Conservation (phyloP, 2,888 invertebrate genomes). For the Ctenicera cuprea region DNA sequence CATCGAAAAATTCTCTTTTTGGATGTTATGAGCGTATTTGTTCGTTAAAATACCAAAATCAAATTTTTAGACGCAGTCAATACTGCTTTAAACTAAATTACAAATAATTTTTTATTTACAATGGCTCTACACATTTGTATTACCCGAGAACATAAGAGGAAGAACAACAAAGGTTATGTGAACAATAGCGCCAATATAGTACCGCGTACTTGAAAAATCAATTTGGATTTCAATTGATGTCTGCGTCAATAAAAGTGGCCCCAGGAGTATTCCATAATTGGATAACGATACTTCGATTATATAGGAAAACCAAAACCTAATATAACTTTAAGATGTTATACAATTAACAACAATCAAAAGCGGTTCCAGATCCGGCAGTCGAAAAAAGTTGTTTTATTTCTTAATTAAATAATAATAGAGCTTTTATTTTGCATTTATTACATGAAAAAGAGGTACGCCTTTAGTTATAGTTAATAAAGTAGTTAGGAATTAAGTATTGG, state of each 20-base stretch:
- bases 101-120: too few relatives aligned
- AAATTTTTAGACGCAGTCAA: too few relatives aligned
- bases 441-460: not conserved
- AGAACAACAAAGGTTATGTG: too few relatives aligned
- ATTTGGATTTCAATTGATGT: not conserved
- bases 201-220: too few relatives aligned
- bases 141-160: too few relatives aligned
- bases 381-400: conserved; percentile 10
- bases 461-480: not conserved
- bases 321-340: not conserved
- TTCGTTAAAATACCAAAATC: too few relatives aligned
- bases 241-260: not conserved
- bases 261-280: not conserved
- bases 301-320: not conserved
- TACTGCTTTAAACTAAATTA: too few relatives aligned
- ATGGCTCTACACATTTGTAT: too few relatives aligned
- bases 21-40: too few relatives aligned
- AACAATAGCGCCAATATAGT: too few relatives aligned
- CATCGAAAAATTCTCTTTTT: too few relatives aligned
- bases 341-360: not conserved
- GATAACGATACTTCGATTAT: not conserved
- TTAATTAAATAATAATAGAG: too few relatives aligned
- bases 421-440: not conserved
- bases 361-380: not conserved
- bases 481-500: not conserved